Conservation (phyloP, 2,797 vertebrate genomes). For the Micrastur ruficollis region DNA sequence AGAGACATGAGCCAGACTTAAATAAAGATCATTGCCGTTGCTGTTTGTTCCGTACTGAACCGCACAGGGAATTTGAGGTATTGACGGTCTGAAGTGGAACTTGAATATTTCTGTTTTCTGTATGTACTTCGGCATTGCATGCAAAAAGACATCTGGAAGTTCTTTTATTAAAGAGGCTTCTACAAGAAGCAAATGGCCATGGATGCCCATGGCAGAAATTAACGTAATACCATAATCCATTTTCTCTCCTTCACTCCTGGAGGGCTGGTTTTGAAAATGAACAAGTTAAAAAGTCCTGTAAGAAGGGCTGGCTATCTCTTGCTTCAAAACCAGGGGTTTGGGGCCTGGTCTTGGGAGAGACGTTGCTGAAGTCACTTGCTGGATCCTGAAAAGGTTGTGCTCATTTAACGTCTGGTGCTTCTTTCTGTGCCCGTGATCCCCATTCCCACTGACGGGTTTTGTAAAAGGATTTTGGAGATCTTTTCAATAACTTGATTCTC, state of each 20-base stretch:
- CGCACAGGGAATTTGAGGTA: background rate
- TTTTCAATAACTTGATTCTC: background rate
- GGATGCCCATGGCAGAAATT: background rate
- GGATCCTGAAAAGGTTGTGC: background rate
- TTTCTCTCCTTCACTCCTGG: background rate
- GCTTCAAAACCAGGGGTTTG: background rate
- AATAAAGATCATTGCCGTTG: background rate
- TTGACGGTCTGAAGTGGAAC: background rate
- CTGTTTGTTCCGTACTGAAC: background rate
- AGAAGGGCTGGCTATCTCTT: background rate
- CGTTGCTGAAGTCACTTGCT: background rate
- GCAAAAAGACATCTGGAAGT: background rate
- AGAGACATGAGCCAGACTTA: background rate
- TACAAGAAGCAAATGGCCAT: background rate
- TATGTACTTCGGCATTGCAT: background rate
- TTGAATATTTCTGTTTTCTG: background rate
- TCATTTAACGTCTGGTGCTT: background rate
- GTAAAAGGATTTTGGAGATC: background rate
- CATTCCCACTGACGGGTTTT: background rate
- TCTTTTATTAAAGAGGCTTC: background rate
- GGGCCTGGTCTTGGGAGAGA: background rate
- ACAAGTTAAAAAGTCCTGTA: background rate
- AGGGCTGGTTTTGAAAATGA: background rate
- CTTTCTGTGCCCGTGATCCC: background rate
- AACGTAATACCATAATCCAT: fast-evolving